These are phyloP conservation scores for Sphinx pinastri DNA, from an alignment of 2,888 invertebrate genomes.

Conservation along the genomic window DNA sequence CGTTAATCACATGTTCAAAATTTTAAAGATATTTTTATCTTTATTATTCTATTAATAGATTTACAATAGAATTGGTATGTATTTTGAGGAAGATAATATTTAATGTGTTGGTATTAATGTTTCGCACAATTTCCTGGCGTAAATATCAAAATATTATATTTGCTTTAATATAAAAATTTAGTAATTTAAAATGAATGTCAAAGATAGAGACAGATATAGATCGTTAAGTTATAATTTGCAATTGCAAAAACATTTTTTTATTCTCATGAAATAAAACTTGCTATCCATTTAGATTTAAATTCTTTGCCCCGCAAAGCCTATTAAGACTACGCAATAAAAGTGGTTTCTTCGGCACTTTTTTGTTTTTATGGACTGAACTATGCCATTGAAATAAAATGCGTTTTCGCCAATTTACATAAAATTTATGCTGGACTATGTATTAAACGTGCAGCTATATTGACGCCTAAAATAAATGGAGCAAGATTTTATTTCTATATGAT, in stretches of 20 bases:
- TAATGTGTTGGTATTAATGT: no score
- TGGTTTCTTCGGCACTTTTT: background rate
- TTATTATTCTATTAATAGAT: background rate
- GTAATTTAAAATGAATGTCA: no score
- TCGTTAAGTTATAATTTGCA: no score
- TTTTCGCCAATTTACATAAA: background rate
- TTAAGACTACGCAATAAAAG: background rate
- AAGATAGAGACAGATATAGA: no score
- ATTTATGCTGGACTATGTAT: no score
- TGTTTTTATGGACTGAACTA: background rate
- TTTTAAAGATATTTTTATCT: constrained; percentile 8
- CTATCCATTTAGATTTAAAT: background rate
- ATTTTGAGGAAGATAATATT: no score
- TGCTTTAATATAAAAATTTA: no score
- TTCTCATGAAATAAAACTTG: background rate
- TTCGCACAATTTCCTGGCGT: no score
- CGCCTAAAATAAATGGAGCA: no score
- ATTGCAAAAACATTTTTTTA: background rate
- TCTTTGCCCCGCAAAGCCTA: background rate
- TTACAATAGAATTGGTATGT: background rate
- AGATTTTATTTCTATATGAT: no score
- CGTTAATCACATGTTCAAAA: constrained; percentile 31
- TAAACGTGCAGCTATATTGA: no score
- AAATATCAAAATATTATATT: no score
- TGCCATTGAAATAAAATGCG: background rate